Evolutionary conservation across 2,797 vertebrate genomes (phyloP).

Genomic region (Heliangelus exortis): DNA sequence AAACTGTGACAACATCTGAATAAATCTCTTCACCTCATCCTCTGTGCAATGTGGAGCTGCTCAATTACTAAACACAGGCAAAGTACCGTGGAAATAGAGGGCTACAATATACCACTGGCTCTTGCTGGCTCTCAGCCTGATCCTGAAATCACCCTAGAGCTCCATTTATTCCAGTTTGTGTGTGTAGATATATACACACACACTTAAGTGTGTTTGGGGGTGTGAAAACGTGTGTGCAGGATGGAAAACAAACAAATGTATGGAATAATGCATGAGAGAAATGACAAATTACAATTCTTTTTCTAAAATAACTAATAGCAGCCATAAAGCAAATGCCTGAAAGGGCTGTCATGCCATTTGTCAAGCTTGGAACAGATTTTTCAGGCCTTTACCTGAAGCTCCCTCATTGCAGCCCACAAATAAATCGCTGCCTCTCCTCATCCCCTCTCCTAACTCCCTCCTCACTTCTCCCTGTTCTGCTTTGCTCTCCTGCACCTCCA

Average conservation of each 20-base stretch:
- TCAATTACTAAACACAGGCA: neutral
- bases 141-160: neutral
- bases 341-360: neutral
- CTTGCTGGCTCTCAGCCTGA: neutral
- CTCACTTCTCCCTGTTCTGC: neutral
- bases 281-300: neutral
- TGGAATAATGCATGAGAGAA: neutral
- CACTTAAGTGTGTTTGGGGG: neutral
- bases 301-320: conserved; percentile 8
- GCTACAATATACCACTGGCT: neutral
- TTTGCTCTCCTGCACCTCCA: neutral
- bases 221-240: neutral
- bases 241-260: neutral
- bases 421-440: neutral
- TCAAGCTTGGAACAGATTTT: neutral
- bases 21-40: neutral
- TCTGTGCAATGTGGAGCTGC: neutral
- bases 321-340: neutral
- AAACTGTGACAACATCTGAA: neutral
- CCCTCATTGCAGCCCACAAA: neutral
- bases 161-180: neutral
- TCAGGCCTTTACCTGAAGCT: neutral
- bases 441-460: no score
- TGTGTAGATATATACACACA: neutral
- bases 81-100: neutral